Evolutionary conservation across 2,113 vertebrate species (phyloP).

Genomic region (Grammomys surdaster): DNA sequence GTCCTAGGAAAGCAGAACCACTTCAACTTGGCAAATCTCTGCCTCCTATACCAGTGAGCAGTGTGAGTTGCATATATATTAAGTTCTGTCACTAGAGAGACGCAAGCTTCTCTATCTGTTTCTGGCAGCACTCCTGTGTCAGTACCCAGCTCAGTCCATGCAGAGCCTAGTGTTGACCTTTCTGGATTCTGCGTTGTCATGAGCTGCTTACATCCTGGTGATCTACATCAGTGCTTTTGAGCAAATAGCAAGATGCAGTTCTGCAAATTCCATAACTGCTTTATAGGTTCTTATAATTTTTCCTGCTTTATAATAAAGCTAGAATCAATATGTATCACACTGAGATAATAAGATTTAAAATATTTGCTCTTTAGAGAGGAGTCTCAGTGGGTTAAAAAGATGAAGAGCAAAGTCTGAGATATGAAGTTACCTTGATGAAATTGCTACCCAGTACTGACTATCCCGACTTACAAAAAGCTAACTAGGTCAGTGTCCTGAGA

Average conservation of each 20-base stretch:
- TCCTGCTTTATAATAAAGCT: slow-evolving; percentile 20
- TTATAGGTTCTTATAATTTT: neutral
- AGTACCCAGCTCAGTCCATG: neutral
- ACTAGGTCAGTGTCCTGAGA: neutral
- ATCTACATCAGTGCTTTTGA: too few relatives aligned
- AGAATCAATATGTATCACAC: neutral
- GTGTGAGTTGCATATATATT: neutral
- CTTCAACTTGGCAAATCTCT: neutral
- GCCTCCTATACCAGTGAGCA: neutral
- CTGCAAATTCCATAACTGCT: neutral
- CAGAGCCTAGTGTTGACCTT: neutral
- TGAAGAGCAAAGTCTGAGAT: neutral
- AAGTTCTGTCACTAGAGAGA: neutral
- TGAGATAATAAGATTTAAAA: neutral
- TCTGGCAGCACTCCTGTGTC: neutral
- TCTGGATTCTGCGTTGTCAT: neutral
- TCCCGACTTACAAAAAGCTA: neutral
- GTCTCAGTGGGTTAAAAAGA: neutral
- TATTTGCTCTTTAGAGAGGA: neutral
- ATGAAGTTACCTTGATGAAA: neutral
- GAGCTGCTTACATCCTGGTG: neutral
- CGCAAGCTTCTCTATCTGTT: neutral
- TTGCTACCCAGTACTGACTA: neutral
- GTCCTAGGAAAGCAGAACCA: too few relatives aligned
- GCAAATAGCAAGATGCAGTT: neutral